Evolutionary conservation across 2,888 invertebrate genomes (phyloP).

Genomic region (Nebria brevicollis): DNA sequence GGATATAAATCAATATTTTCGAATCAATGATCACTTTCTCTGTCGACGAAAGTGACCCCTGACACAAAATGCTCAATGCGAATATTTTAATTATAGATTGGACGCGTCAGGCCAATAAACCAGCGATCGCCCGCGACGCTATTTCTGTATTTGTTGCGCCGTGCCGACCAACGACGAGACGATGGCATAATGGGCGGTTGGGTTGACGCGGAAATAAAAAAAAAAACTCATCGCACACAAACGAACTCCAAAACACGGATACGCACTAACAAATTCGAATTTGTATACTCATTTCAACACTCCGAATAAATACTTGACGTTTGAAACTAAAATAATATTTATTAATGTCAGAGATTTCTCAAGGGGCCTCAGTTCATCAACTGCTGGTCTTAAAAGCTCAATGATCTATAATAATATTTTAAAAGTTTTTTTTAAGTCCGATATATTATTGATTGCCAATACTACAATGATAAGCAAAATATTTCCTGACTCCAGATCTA

Average conservation of each 20-base stretch:
- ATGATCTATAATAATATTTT: not conserved
- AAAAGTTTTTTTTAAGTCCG: not conserved
- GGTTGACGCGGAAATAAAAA: not conserved
- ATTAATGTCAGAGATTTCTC: not conserved
- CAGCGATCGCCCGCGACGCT: conserved; percentile 16
- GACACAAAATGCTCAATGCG: conserved; percentile 21
- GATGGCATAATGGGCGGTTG: not conserved
- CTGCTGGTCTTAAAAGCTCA: not conserved
- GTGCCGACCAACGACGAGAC: not conserved
- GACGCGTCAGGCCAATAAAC: conserved; percentile 40
- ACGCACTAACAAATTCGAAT: not conserved
- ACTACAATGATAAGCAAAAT: too few relatives aligned
- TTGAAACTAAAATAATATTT: not conserved
- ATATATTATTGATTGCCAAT: too few relatives aligned
- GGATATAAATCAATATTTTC: conserved; percentile 10
- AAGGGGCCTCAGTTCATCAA: not conserved
- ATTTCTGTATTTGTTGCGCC: conserved; percentile 2
- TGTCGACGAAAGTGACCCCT: conserved; percentile 2
- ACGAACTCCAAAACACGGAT: not conserved
- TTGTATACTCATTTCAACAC: not conserved
- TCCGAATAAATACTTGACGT: not conserved
- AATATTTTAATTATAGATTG: conserved; percentile 33
- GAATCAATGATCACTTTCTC: conserved; percentile 5
- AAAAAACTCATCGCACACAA: not conserved
- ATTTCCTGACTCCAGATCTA: too few relatives aligned